A percentile compares a stretch with the other conserved stretches of the same genome.
Conservation (phyloP, 2,888 invertebrate species). For the Lasioglossum vierecki region DNA sequence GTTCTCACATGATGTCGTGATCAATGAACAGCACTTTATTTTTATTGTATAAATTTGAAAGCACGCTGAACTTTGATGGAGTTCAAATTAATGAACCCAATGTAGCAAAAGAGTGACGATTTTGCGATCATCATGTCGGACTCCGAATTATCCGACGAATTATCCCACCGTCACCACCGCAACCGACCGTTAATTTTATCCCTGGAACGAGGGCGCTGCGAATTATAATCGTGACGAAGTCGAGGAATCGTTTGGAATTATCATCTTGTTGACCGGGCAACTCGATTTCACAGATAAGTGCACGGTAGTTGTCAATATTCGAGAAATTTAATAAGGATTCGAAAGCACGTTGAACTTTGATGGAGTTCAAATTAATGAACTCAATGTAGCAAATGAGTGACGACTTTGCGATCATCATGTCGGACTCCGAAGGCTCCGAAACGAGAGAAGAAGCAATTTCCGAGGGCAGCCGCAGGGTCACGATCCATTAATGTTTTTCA, state of each 20-base stretch:
- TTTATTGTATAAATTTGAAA: no score
- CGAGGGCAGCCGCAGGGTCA: slow-evolving; percentile 15
- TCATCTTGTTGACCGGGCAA: not conserved
- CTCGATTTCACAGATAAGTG: not conserved
- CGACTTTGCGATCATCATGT: not conserved
- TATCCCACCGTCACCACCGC: not conserved
- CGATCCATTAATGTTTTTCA: slow-evolving; percentile 54
- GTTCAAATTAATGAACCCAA: not conserved
- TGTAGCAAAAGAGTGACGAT: not conserved
- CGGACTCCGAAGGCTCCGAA: slow-evolving; percentile 5
- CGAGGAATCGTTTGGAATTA: not conserved
- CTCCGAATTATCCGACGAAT: not conserved
- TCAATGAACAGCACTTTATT: no score
- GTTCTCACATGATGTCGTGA: no score
- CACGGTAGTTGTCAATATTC: not conserved
- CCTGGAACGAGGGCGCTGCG: not conserved
- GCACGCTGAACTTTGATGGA: not conserved
- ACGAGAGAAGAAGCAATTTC: slow-evolving; percentile 3
- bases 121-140: not conserved
- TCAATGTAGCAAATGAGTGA: not conserved
- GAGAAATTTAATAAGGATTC: not conserved
- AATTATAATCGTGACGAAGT: not conserved
- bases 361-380: not conserved
- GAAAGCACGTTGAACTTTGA: not conserved
- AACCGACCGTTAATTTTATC: not conserved